These are phyloP conservation scores for Phortica magna DNA, from an alignment of 2,888 invertebrate species.

Conservation along the genomic window DNA sequence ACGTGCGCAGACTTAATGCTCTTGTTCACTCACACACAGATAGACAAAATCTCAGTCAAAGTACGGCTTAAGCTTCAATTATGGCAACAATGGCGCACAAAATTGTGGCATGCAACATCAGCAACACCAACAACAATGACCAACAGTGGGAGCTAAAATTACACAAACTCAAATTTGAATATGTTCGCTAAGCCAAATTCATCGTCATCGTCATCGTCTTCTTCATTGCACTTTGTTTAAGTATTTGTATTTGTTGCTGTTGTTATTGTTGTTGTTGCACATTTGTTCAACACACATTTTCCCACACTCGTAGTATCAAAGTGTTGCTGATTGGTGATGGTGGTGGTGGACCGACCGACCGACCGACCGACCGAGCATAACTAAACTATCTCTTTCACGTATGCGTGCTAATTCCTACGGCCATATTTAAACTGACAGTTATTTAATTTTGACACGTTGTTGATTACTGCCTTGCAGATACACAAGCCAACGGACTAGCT, in stretches of 20 bases:
- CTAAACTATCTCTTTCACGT: constrained; percentile 32
- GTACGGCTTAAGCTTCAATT: constrained; percentile 30
- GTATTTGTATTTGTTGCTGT: background rate
- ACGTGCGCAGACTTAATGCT: constrained; percentile 54
- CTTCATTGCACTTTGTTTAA: background rate
- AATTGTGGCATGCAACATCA: constrained; percentile 21
- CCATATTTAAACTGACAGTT: constrained; percentile 63
- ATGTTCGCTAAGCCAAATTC: background rate
- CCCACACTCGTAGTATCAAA: background rate
- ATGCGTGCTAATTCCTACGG: constrained; percentile 56
- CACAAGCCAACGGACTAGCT: background rate
- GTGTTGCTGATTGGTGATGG: too few species aligned
- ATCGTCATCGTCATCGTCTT: background rate
- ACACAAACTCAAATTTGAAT: background rate
- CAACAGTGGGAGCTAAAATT: background rate
- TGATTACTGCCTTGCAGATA: constrained; percentile 56
- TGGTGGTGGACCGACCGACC: too few species aligned
- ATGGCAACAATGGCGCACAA: constrained; percentile 35
- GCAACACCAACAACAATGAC: background rate
- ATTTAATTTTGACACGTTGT: constrained; percentile 64
- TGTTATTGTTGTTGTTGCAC: background rate
- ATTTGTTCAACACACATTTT: background rate
- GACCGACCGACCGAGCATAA: background rate
- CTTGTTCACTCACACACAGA: constrained; percentile 36
- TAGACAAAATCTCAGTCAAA: too few species aligned